Base-by-base conservation (phyloP, 2,888 invertebrate genomes). In the Archips xylosteana region DNA sequence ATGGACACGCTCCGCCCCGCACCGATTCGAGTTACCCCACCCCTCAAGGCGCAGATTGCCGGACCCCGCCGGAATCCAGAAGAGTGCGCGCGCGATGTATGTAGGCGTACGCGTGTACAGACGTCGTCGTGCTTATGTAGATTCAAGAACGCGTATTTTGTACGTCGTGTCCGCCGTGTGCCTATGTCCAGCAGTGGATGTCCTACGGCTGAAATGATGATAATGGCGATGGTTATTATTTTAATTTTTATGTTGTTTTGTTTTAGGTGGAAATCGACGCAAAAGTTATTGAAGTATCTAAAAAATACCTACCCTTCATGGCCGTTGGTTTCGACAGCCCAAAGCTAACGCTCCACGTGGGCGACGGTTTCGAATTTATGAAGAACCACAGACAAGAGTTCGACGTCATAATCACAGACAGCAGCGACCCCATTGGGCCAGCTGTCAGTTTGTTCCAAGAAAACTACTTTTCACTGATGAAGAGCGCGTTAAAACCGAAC, bases 381-480 rank as follows among this genome's bases (percentile, higher is more conserved):
- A 97, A 97, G 83, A 95, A 97, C 68, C 97, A 99, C 85, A 95
- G 95, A 73, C 95, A 96, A 57, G 96, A 97, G 89, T 99, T 98
- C 88, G 99, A 99, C 92, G 98, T 99, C 60, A 99, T 99, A 78
- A 99, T 99, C 71, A 99, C 99, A 0, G 99, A 99, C 88, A 99
- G 99, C 77, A 99, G 99, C 57, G 99, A 99, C 94, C 99, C 99
- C 0, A 95, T 99, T 42, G 99, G 99, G 0, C 96, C 96, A 0
- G 96, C 96, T 0, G 95, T 95, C 10, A 95, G 92, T 77, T 85
- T 96, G 0, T 98, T 98, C 86, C 96, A 97, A 86, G 96, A 97
- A 83, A 96, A 96, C 73, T 99, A 98, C 85, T 99, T 98, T 86
- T 95, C 96, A 65, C 90, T 99, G 23, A 96, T 99, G 95, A 97